phyloP scores from a whole-genome alignment of 1,140 invertebrate species.

The Papilio helenus region DNA sequence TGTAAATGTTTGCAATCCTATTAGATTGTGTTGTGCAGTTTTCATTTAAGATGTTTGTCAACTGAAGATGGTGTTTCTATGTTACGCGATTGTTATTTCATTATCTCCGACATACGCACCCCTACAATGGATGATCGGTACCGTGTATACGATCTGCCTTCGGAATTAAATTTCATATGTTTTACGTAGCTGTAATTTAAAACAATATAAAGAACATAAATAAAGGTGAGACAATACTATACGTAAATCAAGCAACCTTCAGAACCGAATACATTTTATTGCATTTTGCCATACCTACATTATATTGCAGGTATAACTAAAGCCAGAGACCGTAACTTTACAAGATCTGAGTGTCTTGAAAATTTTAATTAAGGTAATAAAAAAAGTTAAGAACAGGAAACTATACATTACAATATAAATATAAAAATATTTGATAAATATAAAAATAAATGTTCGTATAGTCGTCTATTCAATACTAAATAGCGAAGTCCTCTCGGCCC shows the following conservation, averaged over 20 bases:
- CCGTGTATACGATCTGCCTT: too few species aligned
- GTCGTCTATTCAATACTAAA: constrained; percentile 27
- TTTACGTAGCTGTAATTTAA: background rate
- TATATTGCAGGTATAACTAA: background rate
- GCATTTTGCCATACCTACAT: background rate
- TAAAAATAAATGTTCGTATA: constrained; percentile 28
- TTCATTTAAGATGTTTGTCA: too few species aligned
- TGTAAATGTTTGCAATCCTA: too few species aligned
- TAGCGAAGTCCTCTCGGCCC: constrained; percentile 47
- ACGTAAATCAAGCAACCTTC: background rate
- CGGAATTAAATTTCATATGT: too few species aligned
- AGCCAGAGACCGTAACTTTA: background rate
- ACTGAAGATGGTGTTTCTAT: too few species aligned
- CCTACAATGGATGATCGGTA: too few species aligned
- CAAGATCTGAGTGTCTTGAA: background rate
- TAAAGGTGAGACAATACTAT: background rate
- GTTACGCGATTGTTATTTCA: too few species aligned
- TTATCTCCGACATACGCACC: too few species aligned
- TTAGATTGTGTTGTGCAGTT: too few species aligned
- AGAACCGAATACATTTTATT: background rate
- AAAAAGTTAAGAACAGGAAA: background rate
- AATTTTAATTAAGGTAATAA: background rate
- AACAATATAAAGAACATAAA: background rate
- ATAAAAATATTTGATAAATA: constrained; percentile 6
- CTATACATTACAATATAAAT: background rate